Evolutionary conservation across 2,888 invertebrate genomes (phyloP), one percentile per base, ranked within the genome.

Genomic region (Arrhopalites spinosus): DNA sequence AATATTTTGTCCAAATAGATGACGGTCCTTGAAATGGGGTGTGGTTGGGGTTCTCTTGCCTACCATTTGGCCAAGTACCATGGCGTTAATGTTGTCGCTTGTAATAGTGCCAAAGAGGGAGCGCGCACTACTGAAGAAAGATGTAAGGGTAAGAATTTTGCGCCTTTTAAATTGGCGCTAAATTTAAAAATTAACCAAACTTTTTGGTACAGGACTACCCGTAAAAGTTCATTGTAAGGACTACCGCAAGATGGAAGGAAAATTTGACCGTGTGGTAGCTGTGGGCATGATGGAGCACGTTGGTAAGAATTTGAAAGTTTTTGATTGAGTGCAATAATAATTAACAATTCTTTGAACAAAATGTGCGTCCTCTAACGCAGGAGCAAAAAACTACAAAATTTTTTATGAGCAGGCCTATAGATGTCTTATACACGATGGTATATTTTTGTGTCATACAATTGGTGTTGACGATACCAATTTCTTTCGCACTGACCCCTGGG

Each of bases 351-450:
- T n/a, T n/a, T n/a, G n/a, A n/a, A n/a, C n/a, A n/a, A n/a, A n/a
- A n/a, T n/a, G n/a, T n/a, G n/a, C n/a, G n/a, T n/a, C n/a, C n/a
- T n/a, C n/a, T n/a, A n/a, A 81, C 59, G 78, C 79, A 1, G 81
- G 81, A 1, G 30, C 56, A 17, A 53, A 69, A 2, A 81, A 81
- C 67, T 77, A 81, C 47, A 67, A 74, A 7, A 66, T 29, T 13
- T 79, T 78, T 64, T 80, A 78, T 45, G 50, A 80, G 74, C 63
- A 78, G 0, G 56, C 69, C 7, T 45, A 78, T 25, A 53, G 69
- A 45, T 78, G 77, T 59, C 45, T 80, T 20, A 74, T 73, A 3
- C 2, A 50, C 2, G 67, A 68, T 29, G 74, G 74, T 8, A 15
- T 74, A 29, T 56, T 74, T 20, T 30, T 74, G 7, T 17, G 50